phyloP scores from a whole-genome alignment of 2,797 vertebrate species.

The Phataginus tetradactyla region DNA sequence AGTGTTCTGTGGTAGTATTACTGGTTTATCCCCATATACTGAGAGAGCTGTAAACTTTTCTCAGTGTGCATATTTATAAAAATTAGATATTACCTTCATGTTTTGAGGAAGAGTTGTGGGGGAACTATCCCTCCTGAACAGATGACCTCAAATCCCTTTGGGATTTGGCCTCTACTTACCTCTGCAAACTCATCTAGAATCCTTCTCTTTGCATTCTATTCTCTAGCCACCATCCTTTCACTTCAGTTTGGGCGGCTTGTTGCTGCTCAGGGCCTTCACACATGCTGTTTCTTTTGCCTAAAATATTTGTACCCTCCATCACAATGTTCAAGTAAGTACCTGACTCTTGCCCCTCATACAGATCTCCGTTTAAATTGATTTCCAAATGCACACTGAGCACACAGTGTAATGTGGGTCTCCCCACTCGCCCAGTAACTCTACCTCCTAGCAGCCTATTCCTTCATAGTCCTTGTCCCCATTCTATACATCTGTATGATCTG shows the following conservation, averaged over 20 bases:
- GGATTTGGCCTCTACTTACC: neutral
- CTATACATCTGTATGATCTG: neutral
- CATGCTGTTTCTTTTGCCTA: neutral
- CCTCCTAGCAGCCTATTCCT: neutral
- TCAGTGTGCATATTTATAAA: neutral
- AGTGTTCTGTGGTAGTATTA: neutral
- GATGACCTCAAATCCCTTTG: neutral
- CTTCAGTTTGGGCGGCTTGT: neutral
- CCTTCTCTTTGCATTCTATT: neutral
- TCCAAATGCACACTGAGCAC: neutral
- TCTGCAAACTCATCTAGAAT: neutral
- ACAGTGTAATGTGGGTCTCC: neutral
- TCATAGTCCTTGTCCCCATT: neutral
- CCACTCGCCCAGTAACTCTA: neutral
- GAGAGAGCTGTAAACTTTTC: neutral
- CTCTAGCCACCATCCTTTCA: neutral
- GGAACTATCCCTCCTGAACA: neutral
- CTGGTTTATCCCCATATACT: neutral
- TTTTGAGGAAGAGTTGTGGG: neutral
- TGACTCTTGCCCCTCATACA: neutral
- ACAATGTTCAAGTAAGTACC: neutral
- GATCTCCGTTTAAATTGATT: neutral
- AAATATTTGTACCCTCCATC: neutral
- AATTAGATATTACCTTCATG: neutral
- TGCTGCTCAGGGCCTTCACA: neutral